Conservation (phyloP, 2,797 vertebrate genomes). For the Arrhamphus sclerolepis region DNA sequence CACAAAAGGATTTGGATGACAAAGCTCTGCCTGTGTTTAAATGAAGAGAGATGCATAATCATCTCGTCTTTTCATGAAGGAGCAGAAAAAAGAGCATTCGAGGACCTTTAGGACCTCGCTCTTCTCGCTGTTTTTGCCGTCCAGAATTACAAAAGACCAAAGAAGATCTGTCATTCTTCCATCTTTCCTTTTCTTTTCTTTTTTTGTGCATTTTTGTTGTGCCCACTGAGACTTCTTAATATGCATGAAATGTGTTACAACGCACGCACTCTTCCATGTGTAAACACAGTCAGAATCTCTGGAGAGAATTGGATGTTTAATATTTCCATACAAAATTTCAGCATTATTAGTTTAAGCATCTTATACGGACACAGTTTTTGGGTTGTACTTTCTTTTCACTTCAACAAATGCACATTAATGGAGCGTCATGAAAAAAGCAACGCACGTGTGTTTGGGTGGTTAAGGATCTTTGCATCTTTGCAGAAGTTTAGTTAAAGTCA, state of each 20-base stretch:
- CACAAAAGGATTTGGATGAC: constrained; percentile 28
- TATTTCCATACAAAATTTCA: too few species aligned
- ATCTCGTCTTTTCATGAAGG: constrained; percentile 1
- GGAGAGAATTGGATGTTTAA: too few species aligned
- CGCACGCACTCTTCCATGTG: too few species aligned
- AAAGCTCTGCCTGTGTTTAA: constrained; percentile 22
- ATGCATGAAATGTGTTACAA: too few species aligned
- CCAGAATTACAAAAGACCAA: constrained; percentile 5
- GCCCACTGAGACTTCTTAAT: too few species aligned
- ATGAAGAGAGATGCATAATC: constrained; percentile 9
- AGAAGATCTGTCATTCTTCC: not conserved
- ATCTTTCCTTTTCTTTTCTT: too few species aligned
- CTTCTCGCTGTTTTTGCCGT: constrained; percentile 2
- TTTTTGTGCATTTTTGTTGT: constrained; percentile 2
- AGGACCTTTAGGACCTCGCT: constrained; percentile 16
- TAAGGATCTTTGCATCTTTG: constrained; percentile 11
- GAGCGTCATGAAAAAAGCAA: constrained; percentile 33
- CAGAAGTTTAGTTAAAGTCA: constrained; percentile 38
- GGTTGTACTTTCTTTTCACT: too few species aligned
- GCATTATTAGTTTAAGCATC: too few species aligned
- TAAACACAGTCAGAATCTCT: too few species aligned
- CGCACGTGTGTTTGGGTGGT: constrained; percentile 15
- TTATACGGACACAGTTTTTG: too few species aligned
- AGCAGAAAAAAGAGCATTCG: constrained; percentile 33
- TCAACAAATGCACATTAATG: constrained; percentile 41